Evolutionary conservation across 2,797 vertebrate genomes (phyloP).

Genomic region (Delichon dasypus): DNA sequence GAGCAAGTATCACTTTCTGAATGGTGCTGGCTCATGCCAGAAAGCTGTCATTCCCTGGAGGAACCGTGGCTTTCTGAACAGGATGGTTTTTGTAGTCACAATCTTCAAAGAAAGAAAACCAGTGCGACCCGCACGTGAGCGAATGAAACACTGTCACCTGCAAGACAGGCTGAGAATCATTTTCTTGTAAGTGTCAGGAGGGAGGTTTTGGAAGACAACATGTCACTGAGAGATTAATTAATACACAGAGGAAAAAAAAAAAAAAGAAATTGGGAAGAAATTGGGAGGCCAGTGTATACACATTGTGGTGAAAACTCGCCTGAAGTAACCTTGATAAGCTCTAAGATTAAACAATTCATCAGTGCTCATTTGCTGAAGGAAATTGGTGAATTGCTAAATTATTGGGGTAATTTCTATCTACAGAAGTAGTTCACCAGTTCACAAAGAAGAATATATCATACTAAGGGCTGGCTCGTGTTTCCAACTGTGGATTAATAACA

Average conservation of each 20-base stretch:
- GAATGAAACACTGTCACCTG: background rate
- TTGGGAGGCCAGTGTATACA: background rate
- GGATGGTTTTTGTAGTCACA: background rate
- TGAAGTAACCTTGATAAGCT: background rate
- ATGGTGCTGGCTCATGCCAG: background rate
- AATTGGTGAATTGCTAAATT: background rate
- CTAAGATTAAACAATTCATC: background rate
- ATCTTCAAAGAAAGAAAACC: background rate
- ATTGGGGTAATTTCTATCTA: background rate
- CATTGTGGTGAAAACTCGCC: background rate
- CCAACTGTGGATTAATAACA: conserved; percentile 31
- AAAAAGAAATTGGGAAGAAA: background rate
- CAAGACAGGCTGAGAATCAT: background rate
- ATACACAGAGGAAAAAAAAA: background rate
- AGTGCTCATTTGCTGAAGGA: background rate
- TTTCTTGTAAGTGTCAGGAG: background rate
- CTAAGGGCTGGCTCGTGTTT: background rate
- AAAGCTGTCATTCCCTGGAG: background rate
- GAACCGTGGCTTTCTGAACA: background rate
- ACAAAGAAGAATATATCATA: background rate
- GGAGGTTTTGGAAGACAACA: background rate
- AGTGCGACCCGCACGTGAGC: fast-evolving
- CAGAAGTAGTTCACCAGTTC: background rate
- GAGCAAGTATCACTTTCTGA: background rate
- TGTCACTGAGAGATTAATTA: background rate